A percentile compares a stretch with the other conserved stretches of the same genome.
Evolutionary conservation across 2,888 invertebrate genomes (phyloP).

Genomic region (Leptarthrus brevirostris): DNA sequence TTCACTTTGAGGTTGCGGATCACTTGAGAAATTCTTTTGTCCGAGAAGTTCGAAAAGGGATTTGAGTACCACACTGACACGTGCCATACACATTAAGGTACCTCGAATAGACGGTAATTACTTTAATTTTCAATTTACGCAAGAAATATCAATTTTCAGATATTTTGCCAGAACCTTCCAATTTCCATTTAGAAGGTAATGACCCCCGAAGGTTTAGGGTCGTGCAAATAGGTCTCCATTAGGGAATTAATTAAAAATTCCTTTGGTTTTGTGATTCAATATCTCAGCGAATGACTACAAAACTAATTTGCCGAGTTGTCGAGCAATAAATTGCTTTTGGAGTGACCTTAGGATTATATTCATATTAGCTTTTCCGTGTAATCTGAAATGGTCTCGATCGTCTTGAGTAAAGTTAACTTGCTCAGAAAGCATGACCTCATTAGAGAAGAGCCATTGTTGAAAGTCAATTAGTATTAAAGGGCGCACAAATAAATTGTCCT

Average conservation of each 20-base stretch:
- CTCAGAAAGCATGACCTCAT: too few species aligned
- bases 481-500: slow-evolving; percentile 6
- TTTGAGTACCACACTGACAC: too few species aligned
- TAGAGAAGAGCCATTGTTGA: too few species aligned
- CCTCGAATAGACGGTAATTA: background rate
- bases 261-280: slow-evolving; percentile 2
- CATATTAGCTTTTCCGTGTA: too few species aligned
- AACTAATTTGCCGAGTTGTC: too few species aligned
- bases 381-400: too few species aligned
- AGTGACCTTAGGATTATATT: too few species aligned
- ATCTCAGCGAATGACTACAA: too few species aligned
- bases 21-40: slow-evolving; percentile 12
- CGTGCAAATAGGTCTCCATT: background rate
- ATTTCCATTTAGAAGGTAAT: slow-evolving; percentile 18
- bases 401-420: too few species aligned
- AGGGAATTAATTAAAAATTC: slow-evolving; percentile 27
- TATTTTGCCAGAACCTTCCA: background rate
- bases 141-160: slow-evolving; percentile 31
- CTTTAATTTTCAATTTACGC: slow-evolving; percentile 7
- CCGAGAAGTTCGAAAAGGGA: background rate
- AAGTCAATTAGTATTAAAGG: background rate
- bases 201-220: background rate
- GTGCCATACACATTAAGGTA: too few species aligned
- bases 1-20: slow-evolving; percentile 19
- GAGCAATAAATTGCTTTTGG: too few species aligned